Percentiles rank a stretch among this genome's conserved stretches.
These are phyloP conservation scores for Gymnocheta viridis DNA, from an alignment of 2,888 invertebrate species.

Conservation along the genomic window DNA sequence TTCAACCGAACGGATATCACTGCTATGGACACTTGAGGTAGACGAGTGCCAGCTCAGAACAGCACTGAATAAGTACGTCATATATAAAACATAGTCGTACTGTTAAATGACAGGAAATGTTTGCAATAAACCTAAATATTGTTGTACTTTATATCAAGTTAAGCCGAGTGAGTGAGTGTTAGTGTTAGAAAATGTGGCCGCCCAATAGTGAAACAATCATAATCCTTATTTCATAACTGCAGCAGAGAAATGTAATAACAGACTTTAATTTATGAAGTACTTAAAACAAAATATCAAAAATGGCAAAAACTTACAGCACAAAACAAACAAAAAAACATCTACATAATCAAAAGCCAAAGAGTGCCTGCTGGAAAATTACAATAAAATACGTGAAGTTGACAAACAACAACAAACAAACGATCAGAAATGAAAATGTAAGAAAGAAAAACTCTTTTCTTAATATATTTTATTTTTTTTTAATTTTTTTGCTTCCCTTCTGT, in stretches of 20 bases:
- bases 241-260: slow-evolving; percentile 17
- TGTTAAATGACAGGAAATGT: slow-evolving; percentile 62
- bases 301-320: slow-evolving; percentile 19
- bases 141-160: slow-evolving; percentile 6
- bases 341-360: slow-evolving; percentile 4
- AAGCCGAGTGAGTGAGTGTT: background rate
- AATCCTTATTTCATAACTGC: slow-evolving; percentile 65
- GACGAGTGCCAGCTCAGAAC: background rate
- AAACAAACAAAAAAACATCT: background rate
- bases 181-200: slow-evolving; percentile 10
- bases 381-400: slow-evolving; percentile 23
- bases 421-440: slow-evolving; percentile 6
- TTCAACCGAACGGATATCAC: slow-evolving; percentile 52
- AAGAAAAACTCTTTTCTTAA: slow-evolving; percentile 3
- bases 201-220: slow-evolving; percentile 42
- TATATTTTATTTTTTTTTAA: background rate
- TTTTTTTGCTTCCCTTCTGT: background rate
- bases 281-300: slow-evolving; percentile 62
- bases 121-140: slow-evolving; percentile 57
- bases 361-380: slow-evolving; percentile 37
- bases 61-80: slow-evolving; percentile 11
- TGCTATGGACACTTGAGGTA: slow-evolving; percentile 55
- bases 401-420: slow-evolving; percentile 1
- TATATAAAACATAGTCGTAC: slow-evolving; percentile 34
- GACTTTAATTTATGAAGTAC: slow-evolving; percentile 62